Percentiles rank a stretch among this genome's conserved stretches.
These are phyloP conservation scores for Drosophila truncata DNA, from an alignment of 1,140 invertebrate species.

Conservation along the genomic window DNA sequence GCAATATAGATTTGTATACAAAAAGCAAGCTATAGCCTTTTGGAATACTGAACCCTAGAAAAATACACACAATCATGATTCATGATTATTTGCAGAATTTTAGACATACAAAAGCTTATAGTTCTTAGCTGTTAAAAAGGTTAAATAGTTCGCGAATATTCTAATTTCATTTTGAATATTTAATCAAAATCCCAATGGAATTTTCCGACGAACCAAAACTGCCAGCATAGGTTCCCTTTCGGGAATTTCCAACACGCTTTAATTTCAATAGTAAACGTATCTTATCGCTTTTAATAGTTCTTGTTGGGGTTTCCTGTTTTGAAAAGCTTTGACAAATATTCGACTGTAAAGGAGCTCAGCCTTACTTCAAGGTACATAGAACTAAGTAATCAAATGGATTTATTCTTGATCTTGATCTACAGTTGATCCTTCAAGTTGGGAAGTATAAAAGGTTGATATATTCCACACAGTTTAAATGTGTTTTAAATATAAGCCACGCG, in stretches of 20 bases:
- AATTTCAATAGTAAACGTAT: slow-evolving; percentile 12
- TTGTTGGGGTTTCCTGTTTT: not conserved
- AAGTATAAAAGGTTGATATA: not conserved
- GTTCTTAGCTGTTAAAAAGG: too few species aligned
- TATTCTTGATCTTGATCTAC: not conserved
- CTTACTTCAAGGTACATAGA: not conserved
- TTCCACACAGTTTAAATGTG: not conserved
- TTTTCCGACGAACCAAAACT: not conserved
- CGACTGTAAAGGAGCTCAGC: not conserved
- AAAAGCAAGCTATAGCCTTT: slow-evolving; percentile 2
- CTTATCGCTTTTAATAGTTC: slow-evolving; percentile 23
- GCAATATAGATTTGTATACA: slow-evolving; percentile 43
- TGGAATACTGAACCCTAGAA: not conserved
- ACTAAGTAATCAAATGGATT: not conserved
- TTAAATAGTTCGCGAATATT: not conserved
- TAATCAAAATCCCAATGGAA: not conserved
- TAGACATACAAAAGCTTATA: too few species aligned
- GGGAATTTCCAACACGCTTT: slow-evolving; percentile 25
- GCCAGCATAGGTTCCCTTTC: not conserved
- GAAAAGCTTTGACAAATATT: slow-evolving; percentile 3
- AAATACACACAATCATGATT: not conserved
- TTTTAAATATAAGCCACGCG: not conserved
- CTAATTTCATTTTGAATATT: not conserved
- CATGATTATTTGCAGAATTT: not conserved
- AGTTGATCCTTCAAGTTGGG: not conserved